Percentiles rank a stretch among this genome's conserved stretches.
These are phyloP conservation scores for Centropyge bicolor DNA, from an alignment of 2,797 vertebrate species.

Conservation along the genomic window DNA sequence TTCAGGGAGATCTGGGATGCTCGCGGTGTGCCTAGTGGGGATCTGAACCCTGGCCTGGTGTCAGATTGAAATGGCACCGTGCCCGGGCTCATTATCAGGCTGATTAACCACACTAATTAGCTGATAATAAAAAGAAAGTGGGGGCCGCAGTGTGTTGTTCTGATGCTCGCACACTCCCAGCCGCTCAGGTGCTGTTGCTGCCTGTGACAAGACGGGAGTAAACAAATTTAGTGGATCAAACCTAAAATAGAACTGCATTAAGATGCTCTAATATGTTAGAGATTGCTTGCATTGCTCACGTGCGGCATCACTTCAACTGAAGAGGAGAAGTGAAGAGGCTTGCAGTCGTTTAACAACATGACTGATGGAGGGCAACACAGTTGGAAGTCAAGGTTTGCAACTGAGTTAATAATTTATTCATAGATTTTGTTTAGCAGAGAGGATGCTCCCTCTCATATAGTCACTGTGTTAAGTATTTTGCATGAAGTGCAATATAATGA, in stretches of 20 bases:
- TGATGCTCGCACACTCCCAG: constrained; percentile 43
- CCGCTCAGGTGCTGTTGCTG: constrained; percentile 64
- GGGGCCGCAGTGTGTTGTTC: constrained; percentile 44
- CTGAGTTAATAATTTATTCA: constrained; percentile 73
- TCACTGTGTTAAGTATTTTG: constrained; percentile 22
- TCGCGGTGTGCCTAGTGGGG: constrained; percentile 29
- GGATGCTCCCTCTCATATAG: constrained; percentile 43
- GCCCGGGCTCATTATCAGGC: constrained; percentile 84
- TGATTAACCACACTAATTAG: constrained; percentile 88
- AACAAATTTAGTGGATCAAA: constrained; percentile 19
- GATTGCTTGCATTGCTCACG: neutral
- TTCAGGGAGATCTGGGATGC: constrained; percentile 42
- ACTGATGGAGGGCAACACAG: constrained; percentile 47
- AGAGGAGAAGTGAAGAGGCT: constrained; percentile 26
- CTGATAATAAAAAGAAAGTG: constrained; percentile 78
- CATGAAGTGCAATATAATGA: constrained; percentile 12
- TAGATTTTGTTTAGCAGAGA: constrained; percentile 59
- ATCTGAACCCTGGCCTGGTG: constrained; percentile 73
- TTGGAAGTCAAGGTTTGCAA: constrained; percentile 59
- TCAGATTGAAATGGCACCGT: constrained; percentile 76
- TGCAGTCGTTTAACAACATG: constrained; percentile 47
- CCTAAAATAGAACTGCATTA: neutral
- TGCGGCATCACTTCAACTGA: constrained; percentile 5
- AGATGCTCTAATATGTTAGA: neutral
- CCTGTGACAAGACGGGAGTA: constrained; percentile 16